Base-by-base conservation (phyloP, 2,113 vertebrate species). In the Oophaga pumilio region DNA sequence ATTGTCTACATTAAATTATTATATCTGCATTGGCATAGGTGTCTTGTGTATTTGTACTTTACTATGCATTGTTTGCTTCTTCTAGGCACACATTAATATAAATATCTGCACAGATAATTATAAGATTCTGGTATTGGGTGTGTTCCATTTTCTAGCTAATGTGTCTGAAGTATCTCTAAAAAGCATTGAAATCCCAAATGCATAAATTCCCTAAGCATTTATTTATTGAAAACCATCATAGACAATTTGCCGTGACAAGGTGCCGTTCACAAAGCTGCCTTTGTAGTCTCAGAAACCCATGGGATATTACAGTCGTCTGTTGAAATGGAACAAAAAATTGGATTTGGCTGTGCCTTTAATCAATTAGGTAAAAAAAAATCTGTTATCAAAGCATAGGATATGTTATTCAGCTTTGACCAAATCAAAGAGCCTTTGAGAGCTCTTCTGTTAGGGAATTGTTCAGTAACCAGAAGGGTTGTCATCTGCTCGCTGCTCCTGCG, bases 191-290 rank as follows among this genome's bases (percentile, higher is more conserved):
- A 77, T 88, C 87, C 80, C 81, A 77, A 88, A 64, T 84, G 81
- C 33, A 88, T 81, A 57, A 84, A 88, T 68, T 88, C 87, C 81
- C 87, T 53, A 73, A 88, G 81, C 80, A 88, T 88, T 88, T 88
- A 76, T 88, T 88, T 88, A 88, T 88, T 88, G 87, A 88, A 88
- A 88, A 88, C 79, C 80, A 88, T 88, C 87, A 84, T 68, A 84
- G 87, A 88, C 81, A 88, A 83, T 83, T 88, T 88, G 87, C 82
- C 62, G 26, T 88, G 87, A 88, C 87, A 88, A 88, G 87, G 74
- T 88, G 87, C 80, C 87, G 84, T 60, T 88, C 80, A 88, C 71
- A 77, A 77, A 60, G 69, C 81, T 56, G 71, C 57, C 80, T 88
- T 88, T 77, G 71, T 88, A 84, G 80, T 88, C 60, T 88, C 71